Percentiles rank a stretch among this genome's conserved stretches.
Conservation (phyloP, 2,888 invertebrate genomes). For the Noctuana brunneofusca region DNA sequence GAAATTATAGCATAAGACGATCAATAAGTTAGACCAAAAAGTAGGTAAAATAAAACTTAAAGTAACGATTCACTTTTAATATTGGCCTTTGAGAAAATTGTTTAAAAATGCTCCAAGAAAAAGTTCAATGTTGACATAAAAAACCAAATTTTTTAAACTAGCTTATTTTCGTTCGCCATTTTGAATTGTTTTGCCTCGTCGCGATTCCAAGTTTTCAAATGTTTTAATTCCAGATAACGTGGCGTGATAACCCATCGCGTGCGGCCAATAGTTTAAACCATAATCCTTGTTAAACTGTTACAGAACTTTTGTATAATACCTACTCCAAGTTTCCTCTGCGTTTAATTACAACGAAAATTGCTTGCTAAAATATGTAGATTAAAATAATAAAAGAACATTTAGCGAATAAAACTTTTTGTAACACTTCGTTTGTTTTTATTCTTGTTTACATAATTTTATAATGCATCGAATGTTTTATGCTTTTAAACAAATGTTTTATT, state of each 20-base stretch:
- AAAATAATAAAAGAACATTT: conserved; percentile 5
- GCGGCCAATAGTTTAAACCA: conserved; percentile 27
- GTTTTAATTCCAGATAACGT: conserved; percentile 30
- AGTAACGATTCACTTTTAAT: neutral
- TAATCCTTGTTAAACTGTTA: conserved; percentile 31
- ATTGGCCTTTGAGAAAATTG: neutral
- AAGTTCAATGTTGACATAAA: neutral
- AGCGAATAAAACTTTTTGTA: neutral
- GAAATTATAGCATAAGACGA: too few species aligned
- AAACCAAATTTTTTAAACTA: conserved; percentile 5
- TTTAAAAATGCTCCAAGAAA: neutral
- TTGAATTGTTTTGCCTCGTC: conserved; percentile 10
- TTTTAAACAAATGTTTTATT: neutral
- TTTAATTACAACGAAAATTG: conserved; percentile 27
- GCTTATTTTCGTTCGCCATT: conserved; percentile 10
- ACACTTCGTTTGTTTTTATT: neutral
- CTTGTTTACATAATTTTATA: neutral
- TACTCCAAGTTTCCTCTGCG: conserved; percentile 25
- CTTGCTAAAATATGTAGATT: conserved; percentile 18
- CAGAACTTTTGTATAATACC: conserved; percentile 27
- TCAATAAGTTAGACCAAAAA: too few species aligned
- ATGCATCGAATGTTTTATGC: neutral
- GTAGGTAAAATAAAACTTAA: neutral
- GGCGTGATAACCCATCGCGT: conserved; percentile 31
- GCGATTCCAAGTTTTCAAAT: conserved; percentile 29